Evolutionary conservation across 2,797 vertebrate genomes (phyloP).

Genomic region (Phylloscopus collybita): DNA sequence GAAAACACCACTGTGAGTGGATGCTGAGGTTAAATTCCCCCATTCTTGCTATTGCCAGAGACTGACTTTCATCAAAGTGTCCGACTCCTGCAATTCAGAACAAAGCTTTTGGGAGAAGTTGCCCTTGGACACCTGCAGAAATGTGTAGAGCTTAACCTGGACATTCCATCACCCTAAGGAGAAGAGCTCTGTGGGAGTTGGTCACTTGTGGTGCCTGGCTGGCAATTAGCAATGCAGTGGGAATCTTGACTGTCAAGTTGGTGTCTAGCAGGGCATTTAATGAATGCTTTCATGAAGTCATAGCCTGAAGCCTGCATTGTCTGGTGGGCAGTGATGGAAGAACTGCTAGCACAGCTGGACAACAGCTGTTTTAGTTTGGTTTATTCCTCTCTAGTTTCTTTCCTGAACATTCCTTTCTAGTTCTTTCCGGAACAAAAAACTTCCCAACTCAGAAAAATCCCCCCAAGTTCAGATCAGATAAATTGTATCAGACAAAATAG

Average conservation of each 20-base stretch:
- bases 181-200: not conserved
- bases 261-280: constrained; percentile 60
- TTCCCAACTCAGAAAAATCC: not conserved
- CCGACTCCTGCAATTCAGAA: not conserved
- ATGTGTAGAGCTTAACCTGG: not conserved
- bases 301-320: constrained; percentile 75
- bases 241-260: constrained; percentile 15
- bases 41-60: constrained; percentile 73
- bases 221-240: constrained; percentile 70
- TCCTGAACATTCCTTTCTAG: not conserved
- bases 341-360: constrained; percentile 64
- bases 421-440: not conserved
- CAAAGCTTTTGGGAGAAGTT: not conserved
- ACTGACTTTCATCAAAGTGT: not conserved
- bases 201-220: not conserved
- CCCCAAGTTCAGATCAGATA: not conserved
- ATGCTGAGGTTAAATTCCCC: constrained; percentile 86
- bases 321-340: constrained; percentile 79
- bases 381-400: not conserved
- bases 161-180: not conserved
- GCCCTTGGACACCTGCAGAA: not conserved
- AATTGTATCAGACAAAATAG: not conserved
- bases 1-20: constrained; percentile 70
- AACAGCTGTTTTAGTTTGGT: not conserved
- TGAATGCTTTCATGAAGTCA: constrained; percentile 79